phyloP scores from a whole-genome alignment of 2,113 vertebrate genomes.

The Nyctereutes procyonoides region DNA sequence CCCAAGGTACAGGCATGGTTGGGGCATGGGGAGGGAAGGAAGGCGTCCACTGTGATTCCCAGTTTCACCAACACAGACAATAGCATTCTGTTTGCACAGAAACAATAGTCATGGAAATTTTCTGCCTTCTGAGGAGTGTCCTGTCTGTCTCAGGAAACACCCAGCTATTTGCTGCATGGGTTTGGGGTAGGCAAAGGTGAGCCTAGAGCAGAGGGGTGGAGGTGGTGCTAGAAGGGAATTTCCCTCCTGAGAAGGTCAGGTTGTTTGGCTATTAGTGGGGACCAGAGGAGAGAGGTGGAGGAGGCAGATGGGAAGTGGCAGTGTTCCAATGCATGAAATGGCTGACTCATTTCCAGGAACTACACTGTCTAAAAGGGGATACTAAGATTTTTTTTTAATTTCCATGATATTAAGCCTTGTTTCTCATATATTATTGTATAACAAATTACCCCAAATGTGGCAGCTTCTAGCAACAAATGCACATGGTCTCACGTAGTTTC shows the following conservation, averaged over 20 bases:
- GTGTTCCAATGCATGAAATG: not conserved
- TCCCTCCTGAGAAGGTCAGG: not conserved
- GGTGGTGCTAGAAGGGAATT: not conserved
- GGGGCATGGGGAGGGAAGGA: fast-evolving
- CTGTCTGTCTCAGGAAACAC: no score
- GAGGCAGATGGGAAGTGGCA: fast-evolving
- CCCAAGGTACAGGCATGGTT: fast-evolving
- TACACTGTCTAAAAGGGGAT: not conserved
- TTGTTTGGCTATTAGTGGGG: not conserved
- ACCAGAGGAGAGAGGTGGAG: not conserved
- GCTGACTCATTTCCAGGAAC: not conserved
- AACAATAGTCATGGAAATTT: not conserved
- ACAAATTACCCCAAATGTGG: not conserved
- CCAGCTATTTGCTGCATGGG: not conserved
- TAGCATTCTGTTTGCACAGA: not conserved
- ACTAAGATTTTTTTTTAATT: not conserved
- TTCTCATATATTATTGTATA: not conserved
- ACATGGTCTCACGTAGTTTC: fast-evolving
- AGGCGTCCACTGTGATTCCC: fast-evolving
- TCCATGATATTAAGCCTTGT: not conserved
- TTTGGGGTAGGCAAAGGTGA: not conserved
- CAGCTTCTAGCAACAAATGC: not conserved
- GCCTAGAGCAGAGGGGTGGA: not conserved
- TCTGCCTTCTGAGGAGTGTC: not conserved
- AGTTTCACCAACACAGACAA: no score